Evolutionary conservation across 2,888 invertebrate genomes (phyloP).

Genomic region (Hartigia nigra): DNA sequence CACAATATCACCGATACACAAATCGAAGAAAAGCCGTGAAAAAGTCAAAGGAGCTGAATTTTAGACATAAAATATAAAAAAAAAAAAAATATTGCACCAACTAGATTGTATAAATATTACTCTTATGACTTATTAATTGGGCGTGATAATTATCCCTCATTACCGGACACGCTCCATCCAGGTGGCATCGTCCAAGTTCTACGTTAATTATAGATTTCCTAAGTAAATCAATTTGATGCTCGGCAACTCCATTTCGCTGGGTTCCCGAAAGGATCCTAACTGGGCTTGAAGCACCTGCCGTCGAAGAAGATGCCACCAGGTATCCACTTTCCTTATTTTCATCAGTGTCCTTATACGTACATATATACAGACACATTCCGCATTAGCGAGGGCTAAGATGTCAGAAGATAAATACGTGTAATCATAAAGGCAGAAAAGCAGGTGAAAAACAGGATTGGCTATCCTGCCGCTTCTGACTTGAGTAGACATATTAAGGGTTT

Average conservation of each 20-base stretch:
- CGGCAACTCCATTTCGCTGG: slow-evolving; percentile 24
- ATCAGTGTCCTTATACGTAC: slow-evolving; percentile 12
- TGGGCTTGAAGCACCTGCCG: slow-evolving; percentile 42
- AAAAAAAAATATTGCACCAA: not conserved
- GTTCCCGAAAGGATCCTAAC: slow-evolving; percentile 24
- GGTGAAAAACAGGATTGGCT: slow-evolving; percentile 28
- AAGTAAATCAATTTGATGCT: slow-evolving; percentile 33
- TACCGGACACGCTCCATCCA: slow-evolving; percentile 9
- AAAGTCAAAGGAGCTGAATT: not conserved
- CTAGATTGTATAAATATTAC: not conserved
- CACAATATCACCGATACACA: not conserved
- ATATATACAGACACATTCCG: slow-evolving; percentile 20
- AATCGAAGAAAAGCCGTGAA: not conserved
- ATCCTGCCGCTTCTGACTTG: not conserved
- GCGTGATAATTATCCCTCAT: slow-evolving; percentile 11
- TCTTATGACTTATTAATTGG: not conserved
- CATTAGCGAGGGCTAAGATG: slow-evolving; percentile 25
- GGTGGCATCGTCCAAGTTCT: slow-evolving; percentile 13
- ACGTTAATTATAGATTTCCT: slow-evolving; percentile 18
- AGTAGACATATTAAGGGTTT: not conserved
- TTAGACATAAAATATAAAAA: not conserved
- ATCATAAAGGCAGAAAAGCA: slow-evolving; percentile 31
- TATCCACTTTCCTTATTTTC: slow-evolving; percentile 24
- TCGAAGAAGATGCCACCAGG: slow-evolving; percentile 33
- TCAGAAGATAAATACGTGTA: slow-evolving; percentile 22